phyloP scores from a whole-genome alignment of 35 echinoderm and acorn worm genomes.

The Strongylocentrotus purpuratus region DNA sequence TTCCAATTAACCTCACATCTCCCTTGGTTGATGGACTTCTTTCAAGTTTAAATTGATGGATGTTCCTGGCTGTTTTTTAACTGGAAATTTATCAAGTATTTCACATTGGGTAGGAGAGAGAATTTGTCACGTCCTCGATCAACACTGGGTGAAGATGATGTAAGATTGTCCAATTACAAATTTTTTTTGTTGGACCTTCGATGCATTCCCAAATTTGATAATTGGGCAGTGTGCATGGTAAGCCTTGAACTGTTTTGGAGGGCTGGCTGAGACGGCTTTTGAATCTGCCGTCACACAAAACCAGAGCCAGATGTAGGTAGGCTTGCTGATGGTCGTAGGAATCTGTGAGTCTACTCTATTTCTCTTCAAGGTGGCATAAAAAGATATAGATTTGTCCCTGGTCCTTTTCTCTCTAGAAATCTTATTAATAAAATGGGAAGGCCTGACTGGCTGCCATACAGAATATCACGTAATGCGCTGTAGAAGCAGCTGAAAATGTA shows the following conservation, averaged over 20 bases:
- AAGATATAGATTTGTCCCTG: background rate
- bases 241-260: slow-evolving; percentile 28
- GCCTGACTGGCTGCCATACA: no score
- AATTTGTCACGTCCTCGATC: background rate
- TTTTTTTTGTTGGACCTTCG: background rate
- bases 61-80: background rate
- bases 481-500: background rate
- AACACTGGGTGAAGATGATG: background rate
- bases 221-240: background rate
- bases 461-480: no score
- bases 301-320: background rate
- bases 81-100: background rate
- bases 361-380: background rate
- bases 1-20: background rate
- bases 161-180: background rate
- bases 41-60: background rate
- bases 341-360: background rate
- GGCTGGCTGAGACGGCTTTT: slow-evolving; percentile 19
- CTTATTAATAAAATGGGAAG: no score
- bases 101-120: background rate
- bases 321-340: background rate
- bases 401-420: no score
- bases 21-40: background rate
- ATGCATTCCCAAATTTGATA: background rate
- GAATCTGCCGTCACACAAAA: slow-evolving; percentile 8